Percentiles rank a stretch among this genome's conserved stretches.
These are phyloP conservation scores for Pteronotus mesoamericanus DNA, from an alignment of 2,797 vertebrate genomes.

Conservation along the genomic window DNA sequence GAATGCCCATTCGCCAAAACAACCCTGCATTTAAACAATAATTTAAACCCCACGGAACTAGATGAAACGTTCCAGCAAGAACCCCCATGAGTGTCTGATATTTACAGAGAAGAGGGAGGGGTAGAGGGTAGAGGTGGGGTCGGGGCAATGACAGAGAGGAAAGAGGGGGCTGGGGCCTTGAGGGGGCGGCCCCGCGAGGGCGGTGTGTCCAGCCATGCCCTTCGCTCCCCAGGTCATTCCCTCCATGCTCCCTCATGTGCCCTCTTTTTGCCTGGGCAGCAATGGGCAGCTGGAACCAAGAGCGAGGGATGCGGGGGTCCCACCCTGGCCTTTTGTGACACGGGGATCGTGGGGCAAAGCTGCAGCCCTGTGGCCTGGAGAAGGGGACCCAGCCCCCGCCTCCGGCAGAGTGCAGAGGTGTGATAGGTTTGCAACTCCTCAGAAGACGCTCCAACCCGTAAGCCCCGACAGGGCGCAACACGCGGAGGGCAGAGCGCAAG, in stretches of 20 bases:
- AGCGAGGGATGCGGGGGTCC: neutral
- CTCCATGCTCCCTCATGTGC: neutral
- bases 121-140: neutral
- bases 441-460: neutral
- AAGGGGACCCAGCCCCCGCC: neutral
- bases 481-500: neutral
- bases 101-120: neutral
- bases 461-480: neutral
- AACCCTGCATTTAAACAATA: neutral
- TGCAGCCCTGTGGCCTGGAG: neutral
- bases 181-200: neutral
- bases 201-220: neutral
- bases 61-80: neutral
- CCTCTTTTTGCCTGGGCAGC: neutral
- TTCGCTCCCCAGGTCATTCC: neutral
- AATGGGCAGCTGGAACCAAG: neutral
- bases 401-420: neutral
- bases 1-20: neutral
- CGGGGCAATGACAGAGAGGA: too few relatives aligned
- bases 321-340: neutral
- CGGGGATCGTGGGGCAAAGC: neutral
- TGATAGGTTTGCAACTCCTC: neutral
- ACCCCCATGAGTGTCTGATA: neutral
- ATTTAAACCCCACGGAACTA: neutral
- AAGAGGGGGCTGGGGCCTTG: too few relatives aligned